phyloP scores from a whole-genome alignment of 2,888 invertebrate species.

The Tipula unca region DNA sequence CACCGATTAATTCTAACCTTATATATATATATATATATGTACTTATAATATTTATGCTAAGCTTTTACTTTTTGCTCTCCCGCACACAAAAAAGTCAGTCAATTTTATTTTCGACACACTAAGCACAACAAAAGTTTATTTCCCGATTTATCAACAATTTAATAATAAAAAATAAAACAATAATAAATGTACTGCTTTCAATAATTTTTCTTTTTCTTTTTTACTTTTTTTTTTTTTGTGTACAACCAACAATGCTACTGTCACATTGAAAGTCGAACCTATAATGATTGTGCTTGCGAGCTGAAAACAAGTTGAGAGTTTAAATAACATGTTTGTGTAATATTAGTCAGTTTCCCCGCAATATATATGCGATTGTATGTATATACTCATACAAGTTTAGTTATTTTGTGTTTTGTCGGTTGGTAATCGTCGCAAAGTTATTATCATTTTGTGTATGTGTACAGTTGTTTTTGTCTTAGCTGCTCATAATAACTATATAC shows the following conservation, averaged over 20 bases:
- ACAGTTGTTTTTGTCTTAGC: not conserved
- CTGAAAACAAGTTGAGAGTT: slow-evolving; percentile 1
- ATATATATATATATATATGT: not conserved
- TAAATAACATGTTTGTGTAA: not conserved
- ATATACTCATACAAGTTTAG: not conserved
- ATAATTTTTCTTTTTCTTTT: not conserved
- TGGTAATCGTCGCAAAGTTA: not conserved
- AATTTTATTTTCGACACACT: not conserved
- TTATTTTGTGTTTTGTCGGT: not conserved
- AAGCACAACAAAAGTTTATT: not conserved
- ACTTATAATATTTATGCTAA: not conserved
- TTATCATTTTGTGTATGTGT: not conserved
- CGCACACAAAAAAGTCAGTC: not conserved
- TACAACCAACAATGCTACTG: not conserved
- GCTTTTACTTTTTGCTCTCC: not conserved
- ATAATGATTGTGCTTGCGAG: not conserved
- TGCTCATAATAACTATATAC: not conserved
- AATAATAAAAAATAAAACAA: not conserved
- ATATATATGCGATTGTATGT: too few relatives aligned
- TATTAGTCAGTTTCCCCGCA: not conserved
- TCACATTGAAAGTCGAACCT: slow-evolving; percentile 16
- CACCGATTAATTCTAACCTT: not conserved
- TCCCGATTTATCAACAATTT: not conserved
- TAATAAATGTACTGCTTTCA: not conserved
- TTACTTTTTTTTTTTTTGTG: not conserved